These are phyloP conservation scores for Empidonax alnorum DNA, from an alignment of 2,113 vertebrate species.

Conservation along the genomic window DNA sequence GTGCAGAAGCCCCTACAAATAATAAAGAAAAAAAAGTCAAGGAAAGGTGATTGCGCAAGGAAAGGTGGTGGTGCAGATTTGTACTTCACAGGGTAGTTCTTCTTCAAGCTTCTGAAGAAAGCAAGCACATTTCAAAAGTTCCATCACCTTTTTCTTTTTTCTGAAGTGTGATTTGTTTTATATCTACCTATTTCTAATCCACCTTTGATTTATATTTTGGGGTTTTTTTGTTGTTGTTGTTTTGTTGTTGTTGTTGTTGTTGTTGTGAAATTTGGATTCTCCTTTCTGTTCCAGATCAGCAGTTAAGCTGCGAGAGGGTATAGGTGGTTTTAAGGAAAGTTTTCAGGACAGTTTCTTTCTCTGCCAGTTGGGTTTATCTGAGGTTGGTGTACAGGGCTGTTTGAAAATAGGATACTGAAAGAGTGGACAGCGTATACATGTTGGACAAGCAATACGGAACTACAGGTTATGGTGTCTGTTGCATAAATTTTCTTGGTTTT, in stretches of 20 bases:
- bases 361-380: neutral
- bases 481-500: neutral
- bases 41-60: neutral
- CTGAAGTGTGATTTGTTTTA: neutral
- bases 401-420: neutral
- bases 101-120: neutral
- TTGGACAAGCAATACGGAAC: neutral
- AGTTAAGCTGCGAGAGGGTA: neutral
- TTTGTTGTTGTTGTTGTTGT: neutral
- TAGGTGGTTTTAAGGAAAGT: neutral
- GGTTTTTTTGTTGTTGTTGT: neutral
- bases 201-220: neutral
- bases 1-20: neutral
- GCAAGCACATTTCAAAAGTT: neutral
- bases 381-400: neutral
- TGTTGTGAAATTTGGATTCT: neutral
- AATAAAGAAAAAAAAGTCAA: neutral
- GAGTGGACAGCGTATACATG: neutral
- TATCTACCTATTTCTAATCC: neutral
- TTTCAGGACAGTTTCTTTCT: neutral
- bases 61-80: neutral
- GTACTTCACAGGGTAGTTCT: neutral
- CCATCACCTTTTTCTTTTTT: neutral
- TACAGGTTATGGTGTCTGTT: neutral
- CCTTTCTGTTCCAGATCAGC: neutral